phyloP scores from a whole-genome alignment of 2,888 invertebrate species.

The Parnassius mnemosyne region DNA sequence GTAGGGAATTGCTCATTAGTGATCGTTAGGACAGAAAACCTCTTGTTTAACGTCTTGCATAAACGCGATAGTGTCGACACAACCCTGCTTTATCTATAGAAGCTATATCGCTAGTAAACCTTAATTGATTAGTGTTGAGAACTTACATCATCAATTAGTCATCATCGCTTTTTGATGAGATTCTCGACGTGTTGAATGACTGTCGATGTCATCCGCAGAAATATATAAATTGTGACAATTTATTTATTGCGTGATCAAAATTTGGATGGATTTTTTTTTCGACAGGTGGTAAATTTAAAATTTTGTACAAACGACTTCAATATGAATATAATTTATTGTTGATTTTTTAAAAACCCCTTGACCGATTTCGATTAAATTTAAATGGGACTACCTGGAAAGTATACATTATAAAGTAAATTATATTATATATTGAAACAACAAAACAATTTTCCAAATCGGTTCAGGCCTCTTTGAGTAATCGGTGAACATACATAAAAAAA shows the following conservation, averaged over 20 bases:
- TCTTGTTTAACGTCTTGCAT: slow-evolving; percentile 7
- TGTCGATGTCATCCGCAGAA: slow-evolving; percentile 19
- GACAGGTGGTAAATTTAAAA: no score
- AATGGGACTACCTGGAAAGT: no score
- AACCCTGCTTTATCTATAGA: slow-evolving; percentile 3
- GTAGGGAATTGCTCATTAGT: slow-evolving; percentile 24
- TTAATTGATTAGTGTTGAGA: slow-evolving; percentile 13
- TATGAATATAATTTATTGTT: no score
- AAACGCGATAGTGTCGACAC: slow-evolving; percentile 6
- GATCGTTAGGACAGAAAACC: slow-evolving; percentile 24
- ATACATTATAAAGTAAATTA: no score
- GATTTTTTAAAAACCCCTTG: no score
- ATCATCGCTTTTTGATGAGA: slow-evolving; percentile 9
- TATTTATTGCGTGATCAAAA: slow-evolving; percentile 16
- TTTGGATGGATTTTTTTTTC: not conserved
- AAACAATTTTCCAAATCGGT: no score
- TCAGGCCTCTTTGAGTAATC: no score
- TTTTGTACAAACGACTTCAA: no score
- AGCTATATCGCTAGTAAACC: slow-evolving; percentile 4
- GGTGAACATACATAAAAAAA: no score
- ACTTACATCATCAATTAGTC: slow-evolving; percentile 17
- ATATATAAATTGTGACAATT: slow-evolving; percentile 22
- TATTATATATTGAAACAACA: no score
- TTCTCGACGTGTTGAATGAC: slow-evolving; percentile 15
- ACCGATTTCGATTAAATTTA: no score